Evolutionary conservation across 2,888 invertebrate species (phyloP).

Genomic region (Sarcophaga variegata): DNA sequence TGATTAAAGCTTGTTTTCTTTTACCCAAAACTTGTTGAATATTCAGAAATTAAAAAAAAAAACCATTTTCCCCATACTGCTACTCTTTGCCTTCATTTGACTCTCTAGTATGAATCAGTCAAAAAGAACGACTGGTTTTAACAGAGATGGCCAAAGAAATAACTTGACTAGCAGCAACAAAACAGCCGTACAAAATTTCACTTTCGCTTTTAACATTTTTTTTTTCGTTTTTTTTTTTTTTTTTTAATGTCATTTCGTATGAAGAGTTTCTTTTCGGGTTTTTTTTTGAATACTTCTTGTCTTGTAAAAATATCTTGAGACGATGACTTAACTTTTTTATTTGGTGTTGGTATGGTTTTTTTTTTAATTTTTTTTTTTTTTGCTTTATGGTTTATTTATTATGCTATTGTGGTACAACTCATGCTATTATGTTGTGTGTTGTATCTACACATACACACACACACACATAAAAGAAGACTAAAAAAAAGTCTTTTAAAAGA

Average conservation of each 20-base stretch:
- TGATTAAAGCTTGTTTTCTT: background rate
- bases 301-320: conserved; percentile 28
- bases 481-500: background rate
- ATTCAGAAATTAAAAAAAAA: background rate
- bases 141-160: conserved; percentile 38
- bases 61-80: background rate
- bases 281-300: conserved; percentile 59
- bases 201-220: conserved; percentile 79
- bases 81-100: background rate
- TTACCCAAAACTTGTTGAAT: background rate
- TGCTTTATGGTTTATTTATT: background rate
- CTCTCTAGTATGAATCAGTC: conserved; percentile 33
- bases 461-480: background rate
- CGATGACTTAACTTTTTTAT: conserved; percentile 69
- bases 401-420: conserved; percentile 20
- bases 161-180: background rate
- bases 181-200: conserved; percentile 78
- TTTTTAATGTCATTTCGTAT: conserved; percentile 42
- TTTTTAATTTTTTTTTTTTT: too few relatives aligned
- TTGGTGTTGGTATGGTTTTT: conserved; percentile 31
- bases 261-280: conserved; percentile 41
- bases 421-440: conserved; percentile 29
- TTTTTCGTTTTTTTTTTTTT: conserved; percentile 41
- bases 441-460: conserved; percentile 11
- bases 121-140: conserved; percentile 34